phyloP scores from a whole-genome alignment of 2,888 invertebrate genomes.

The Clunio marinus region DNA sequence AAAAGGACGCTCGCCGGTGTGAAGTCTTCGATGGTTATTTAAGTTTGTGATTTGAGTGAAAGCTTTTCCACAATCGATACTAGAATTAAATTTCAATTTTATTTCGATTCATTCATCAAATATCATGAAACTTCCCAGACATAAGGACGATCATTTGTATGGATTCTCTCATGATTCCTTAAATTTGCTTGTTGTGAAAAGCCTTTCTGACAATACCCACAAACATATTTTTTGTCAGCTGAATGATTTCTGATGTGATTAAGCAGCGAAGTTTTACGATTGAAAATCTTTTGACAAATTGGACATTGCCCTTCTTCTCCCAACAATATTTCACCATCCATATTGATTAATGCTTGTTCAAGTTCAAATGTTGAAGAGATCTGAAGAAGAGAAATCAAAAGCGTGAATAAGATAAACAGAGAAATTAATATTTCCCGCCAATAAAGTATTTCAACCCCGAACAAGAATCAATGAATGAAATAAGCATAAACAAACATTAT shows the following conservation, averaged over 20 bases:
- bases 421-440: slow-evolving; percentile 23
- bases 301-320: slow-evolving; percentile 52
- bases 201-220: slow-evolving; percentile 50
- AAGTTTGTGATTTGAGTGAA: slow-evolving; percentile 52
- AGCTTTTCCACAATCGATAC: slow-evolving; percentile 51
- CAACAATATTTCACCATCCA: slow-evolving; percentile 50
- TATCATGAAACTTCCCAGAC: background rate
- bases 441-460: background rate
- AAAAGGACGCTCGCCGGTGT: slow-evolving; percentile 50
- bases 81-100: slow-evolving; percentile 1
- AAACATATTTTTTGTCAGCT: slow-evolving; percentile 51
- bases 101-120: background rate
- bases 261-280: slow-evolving; percentile 51
- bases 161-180: slow-evolving; percentile 51
- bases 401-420: too few species aligned
- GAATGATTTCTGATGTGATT: slow-evolving; percentile 53
- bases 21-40: slow-evolving; percentile 51
- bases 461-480: slow-evolving; percentile 11
- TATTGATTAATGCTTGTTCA: slow-evolving; percentile 48
- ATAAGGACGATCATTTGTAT: slow-evolving; percentile 49
- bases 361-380: slow-evolving; percentile 45
- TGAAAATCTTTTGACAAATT: slow-evolving; percentile 52
- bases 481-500: background rate
- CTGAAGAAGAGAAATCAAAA: slow-evolving; percentile 9
- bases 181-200: slow-evolving; percentile 50